Conservation (phyloP, 2,113 vertebrate species). For the Euleptes europaea region DNA sequence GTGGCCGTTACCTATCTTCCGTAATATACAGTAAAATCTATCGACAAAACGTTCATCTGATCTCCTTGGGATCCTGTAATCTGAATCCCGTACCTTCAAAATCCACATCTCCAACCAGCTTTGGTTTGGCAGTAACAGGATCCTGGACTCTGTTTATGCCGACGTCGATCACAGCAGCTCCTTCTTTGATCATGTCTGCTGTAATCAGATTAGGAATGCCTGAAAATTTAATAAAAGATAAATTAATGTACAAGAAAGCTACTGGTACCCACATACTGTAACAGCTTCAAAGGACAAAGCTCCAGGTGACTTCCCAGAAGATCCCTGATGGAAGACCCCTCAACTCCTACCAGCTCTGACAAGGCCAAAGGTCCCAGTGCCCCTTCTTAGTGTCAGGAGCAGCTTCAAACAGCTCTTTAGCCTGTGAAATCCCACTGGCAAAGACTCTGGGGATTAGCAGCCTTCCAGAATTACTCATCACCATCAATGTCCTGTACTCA, state of each 20-base stretch:
- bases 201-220: slow-evolving; percentile 98
- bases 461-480: neutral
- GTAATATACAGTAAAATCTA: accelerated
- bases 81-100: slow-evolving; percentile 86
- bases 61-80: neutral
- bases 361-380: no score
- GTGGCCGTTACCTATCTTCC: neutral
- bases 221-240: slow-evolving; percentile 38
- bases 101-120: slow-evolving; percentile 94
- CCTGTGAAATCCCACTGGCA: neutral
- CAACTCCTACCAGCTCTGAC: no score
- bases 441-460: neutral
- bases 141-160: slow-evolving; percentile 93
- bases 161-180: slow-evolving; percentile 92
- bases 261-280: no score
- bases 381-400: no score
- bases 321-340: neutral
- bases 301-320: neutral
- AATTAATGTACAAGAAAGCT: accelerated
- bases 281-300: neutral
- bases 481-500: neutral
- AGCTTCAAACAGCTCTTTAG: neutral
- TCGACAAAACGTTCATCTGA: accelerated
- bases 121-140: slow-evolving; percentile 83
- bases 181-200: slow-evolving; percentile 96